Evolutionary conservation across 2,113 vertebrate species (phyloP).

Genomic region (Syngnathus typhle): DNA sequence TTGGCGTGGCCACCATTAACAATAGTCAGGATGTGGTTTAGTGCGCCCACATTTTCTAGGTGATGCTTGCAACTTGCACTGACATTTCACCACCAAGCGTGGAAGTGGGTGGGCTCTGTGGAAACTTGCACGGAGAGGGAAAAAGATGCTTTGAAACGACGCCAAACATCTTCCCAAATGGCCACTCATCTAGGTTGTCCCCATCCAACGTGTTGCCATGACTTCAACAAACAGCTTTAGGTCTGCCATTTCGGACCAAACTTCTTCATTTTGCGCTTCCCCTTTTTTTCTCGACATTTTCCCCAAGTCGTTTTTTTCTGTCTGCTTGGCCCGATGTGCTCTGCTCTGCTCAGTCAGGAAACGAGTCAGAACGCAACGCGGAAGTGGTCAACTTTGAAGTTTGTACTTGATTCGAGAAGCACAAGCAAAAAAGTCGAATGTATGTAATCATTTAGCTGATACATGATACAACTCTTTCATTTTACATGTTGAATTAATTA

Average conservation of each 20-base stretch:
- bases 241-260: constrained; percentile 34
- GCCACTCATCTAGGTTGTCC: neutral
- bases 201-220: neutral
- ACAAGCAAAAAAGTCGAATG: neutral
- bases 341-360: constrained; percentile 46
- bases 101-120: neutral
- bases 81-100: constrained; percentile 28
- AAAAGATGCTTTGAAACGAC: neutral
- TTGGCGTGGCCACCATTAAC: constrained; percentile 25
- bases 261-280: constrained; percentile 62
- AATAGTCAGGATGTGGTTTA: constrained; percentile 76
- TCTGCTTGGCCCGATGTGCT: constrained; percentile 12
- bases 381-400: constrained; percentile 60
- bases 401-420: constrained; percentile 11
- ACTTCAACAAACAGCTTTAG: constrained; percentile 6
- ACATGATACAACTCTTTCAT: neutral
- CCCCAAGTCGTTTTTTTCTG: constrained; percentile 10
- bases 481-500: neutral
- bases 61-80: constrained; percentile 50
- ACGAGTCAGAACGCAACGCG: constrained; percentile 60
- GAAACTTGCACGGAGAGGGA: neutral
- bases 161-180: neutral
- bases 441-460: neutral
- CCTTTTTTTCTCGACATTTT: constrained; percentile 26
- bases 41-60: constrained; percentile 35